These are phyloP conservation scores for Parazoanthus swiftii DNA, from an alignment of 92 coral and sea anemone genomes.

Conservation along the genomic window DNA sequence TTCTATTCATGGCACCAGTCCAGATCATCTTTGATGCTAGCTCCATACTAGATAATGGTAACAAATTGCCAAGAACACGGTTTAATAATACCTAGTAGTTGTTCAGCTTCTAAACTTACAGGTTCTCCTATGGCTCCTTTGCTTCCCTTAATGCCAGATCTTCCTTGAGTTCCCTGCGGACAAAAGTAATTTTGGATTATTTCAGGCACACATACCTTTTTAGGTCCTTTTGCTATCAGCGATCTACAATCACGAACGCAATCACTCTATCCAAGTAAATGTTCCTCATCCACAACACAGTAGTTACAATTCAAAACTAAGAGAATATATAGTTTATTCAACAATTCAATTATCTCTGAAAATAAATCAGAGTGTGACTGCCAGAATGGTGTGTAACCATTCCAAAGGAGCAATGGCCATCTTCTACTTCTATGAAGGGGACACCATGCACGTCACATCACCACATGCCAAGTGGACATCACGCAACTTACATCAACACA, in stretches of 20 bases:
- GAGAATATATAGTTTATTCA: too few relatives aligned
- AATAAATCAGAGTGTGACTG: too few relatives aligned
- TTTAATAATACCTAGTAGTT: background rate
- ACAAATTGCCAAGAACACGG: background rate
- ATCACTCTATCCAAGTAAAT: background rate
- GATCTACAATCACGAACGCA: background rate
- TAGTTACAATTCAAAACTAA: background rate
- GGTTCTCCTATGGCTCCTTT: background rate
- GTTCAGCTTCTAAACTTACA: background rate
- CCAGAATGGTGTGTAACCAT: background rate
- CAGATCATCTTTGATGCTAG: too few relatives aligned
- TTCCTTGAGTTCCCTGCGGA: background rate
- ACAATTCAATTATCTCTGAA: background rate
- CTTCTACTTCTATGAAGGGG: background rate
- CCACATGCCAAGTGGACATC: background rate
- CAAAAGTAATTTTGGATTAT: too few relatives aligned
- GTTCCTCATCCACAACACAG: background rate
- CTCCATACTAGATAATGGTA: background rate
- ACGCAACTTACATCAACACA: background rate
- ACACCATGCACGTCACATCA: background rate
- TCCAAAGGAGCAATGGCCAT: background rate
- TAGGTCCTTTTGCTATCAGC: background rate
- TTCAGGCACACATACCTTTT: too few relatives aligned
- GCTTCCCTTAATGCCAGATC: background rate
- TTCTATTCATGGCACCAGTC: too few relatives aligned